Evolutionary conservation across 37 sponge, comb jelly and placozoan species (phyloP).

Genomic region (Mnemiopsis leidyi): DNA sequence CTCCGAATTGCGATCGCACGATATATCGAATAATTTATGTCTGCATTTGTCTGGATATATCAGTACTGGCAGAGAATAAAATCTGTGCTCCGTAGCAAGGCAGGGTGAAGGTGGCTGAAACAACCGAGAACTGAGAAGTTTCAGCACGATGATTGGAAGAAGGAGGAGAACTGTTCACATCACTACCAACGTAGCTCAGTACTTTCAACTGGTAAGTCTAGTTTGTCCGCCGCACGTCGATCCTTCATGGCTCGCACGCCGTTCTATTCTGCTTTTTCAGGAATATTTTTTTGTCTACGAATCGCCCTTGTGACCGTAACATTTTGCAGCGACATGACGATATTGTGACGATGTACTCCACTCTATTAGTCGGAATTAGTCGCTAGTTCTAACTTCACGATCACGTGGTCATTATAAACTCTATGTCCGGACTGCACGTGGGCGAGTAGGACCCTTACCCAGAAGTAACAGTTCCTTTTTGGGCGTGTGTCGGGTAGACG

Average conservation of each 20-base stretch:
- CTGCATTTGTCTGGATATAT: background rate
- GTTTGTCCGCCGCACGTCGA: too few species aligned
- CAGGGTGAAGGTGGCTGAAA: background rate
- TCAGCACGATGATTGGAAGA: background rate
- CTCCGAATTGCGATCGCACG: background rate
- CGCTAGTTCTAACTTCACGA: too few species aligned
- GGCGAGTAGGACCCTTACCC: too few species aligned
- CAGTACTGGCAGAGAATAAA: background rate
- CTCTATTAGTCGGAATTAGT: background rate
- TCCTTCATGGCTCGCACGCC: too few species aligned
- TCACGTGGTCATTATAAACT: too few species aligned
- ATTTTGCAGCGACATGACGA: too few species aligned
- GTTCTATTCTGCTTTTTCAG: background rate
- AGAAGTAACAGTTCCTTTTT: too few species aligned
- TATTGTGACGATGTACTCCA: background rate
- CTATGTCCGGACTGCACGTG: too few species aligned
- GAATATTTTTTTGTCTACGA: background rate
- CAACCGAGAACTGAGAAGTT: background rate
- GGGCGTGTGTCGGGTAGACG: too few species aligned
- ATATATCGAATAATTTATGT: background rate
- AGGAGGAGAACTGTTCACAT: constrained; percentile 57
- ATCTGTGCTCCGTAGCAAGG: background rate
- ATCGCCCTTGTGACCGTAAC: background rate
- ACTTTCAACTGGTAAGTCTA: constrained; percentile 41
- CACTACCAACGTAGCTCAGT: constrained; percentile 33